Base-by-base conservation (phyloP, 2,113 vertebrate genomes). In the Ahaetulla prasina region DNA sequence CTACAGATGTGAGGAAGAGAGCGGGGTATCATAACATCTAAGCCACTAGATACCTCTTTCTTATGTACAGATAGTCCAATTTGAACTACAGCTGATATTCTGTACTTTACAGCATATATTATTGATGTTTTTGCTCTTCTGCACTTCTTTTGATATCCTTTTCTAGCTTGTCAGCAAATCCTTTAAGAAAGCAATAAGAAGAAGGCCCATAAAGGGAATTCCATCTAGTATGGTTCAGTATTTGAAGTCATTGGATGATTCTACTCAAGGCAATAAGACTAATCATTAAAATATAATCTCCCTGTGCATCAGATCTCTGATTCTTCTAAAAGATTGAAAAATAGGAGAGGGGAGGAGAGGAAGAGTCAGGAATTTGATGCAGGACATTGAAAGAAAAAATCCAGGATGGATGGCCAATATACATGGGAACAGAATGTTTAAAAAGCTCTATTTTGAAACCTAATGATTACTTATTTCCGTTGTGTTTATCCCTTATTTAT, bases 1-100 rank as follows among this genome's bases (percentile, higher is more conserved):
- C 4, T 50, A n/a, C 0, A 50, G 27, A 87, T 50, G 2, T 3
- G n/a, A 6, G 5, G 0, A 5, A 16, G n/a, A 0, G 8, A 9
- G 8, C 9, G 1, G 11, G 11, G 60, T 63, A 63, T 63, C 30
- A 63, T 63, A 63, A 63, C 11, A n/a, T 63, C 68, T 39, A 80
- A 80, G 68, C 68, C n/a, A 35, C 2, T 35, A 74, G n/a, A 39
- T 74, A 35, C 68, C 68, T 35, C 63, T n/a, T n/a, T 68, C 12
- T n/a, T 68, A 18, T 68, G 63, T 68, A n/a, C 30, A 35, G 30
- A 68, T 35, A 35, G 68, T 35, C n/a, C n/a, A 74, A 74, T 8
- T 35, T 74, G 68, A 74, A 35, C n/a, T 35, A 39, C 16, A 63
- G 11, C 9, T 63, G 60, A 63, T 63, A 30, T 63, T 63, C 27